phyloP scores from a whole-genome alignment of 2,888 invertebrate species.

The Philaethria dido region DNA sequence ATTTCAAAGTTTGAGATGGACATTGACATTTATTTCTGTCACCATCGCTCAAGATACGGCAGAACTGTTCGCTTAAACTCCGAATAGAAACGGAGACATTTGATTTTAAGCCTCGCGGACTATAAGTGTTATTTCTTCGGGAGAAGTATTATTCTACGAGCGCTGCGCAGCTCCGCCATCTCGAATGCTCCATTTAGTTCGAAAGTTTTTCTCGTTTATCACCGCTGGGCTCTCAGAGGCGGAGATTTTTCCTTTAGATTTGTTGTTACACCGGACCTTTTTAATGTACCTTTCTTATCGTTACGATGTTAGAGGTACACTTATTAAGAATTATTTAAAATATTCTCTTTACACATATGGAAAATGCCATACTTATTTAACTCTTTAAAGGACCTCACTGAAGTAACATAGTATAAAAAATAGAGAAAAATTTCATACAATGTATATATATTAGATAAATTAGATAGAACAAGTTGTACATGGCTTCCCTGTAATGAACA shows the following conservation, averaged over 20 bases:
- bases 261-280: slow-evolving; percentile 85
- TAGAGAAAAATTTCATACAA: too few relatives aligned
- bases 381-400: not conserved
- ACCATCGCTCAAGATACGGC: slow-evolving; percentile 67
- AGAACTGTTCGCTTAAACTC: slow-evolving; percentile 65
- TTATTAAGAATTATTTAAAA: slow-evolving; percentile 51
- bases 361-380: not conserved
- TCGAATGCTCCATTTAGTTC: slow-evolving; percentile 84
- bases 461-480: too few relatives aligned
- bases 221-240: slow-evolving; percentile 82
- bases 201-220: slow-evolving; percentile 85
- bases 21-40: slow-evolving; percentile 64
- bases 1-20: slow-evolving; percentile 49
- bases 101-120: slow-evolving; percentile 83
- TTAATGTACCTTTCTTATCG: slow-evolving; percentile 83
- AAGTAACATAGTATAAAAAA: too few relatives aligned
- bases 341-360: not conserved
- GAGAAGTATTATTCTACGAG: slow-evolving; percentile 83
- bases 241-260: slow-evolving; percentile 84
- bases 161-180: slow-evolving; percentile 79
- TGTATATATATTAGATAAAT: too few relatives aligned
- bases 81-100: slow-evolving; percentile 74
- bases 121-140: slow-evolving; percentile 83
- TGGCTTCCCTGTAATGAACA: too few relatives aligned
- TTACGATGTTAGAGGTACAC: slow-evolving; percentile 75